Evolutionary conservation across 2,113 vertebrate species (phyloP), one percentile per base, ranked within the genome.

Genomic region (Trinectes maculatus): DNA sequence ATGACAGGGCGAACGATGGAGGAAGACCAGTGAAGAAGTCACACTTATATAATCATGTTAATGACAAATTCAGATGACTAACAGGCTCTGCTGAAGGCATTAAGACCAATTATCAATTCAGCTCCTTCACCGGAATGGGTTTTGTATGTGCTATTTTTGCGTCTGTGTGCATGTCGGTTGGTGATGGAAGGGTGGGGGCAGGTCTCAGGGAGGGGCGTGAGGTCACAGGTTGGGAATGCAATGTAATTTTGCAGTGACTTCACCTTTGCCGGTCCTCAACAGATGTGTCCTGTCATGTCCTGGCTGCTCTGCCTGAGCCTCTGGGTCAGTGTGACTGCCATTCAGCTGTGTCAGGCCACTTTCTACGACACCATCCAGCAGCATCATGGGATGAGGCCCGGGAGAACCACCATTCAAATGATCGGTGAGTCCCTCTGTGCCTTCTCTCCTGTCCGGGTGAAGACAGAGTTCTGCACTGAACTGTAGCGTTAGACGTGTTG

Each of bases 211-310:
- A 31, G 42, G 34, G 26, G 3, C 2, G 33, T 42, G 44, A 60
- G 74, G 67, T 80, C 67, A 79, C 7, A 68, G 43, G 51, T 80
- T 52, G 37, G 24, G 56, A 71, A 60, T 60, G 67, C 52, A 58
- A 71, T 84, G 74, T 62, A n/a, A 24, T 69, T 72, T 36, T 60
- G 54, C 25, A 18, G 84, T 93, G 86, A 92, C 87, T 89, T 40
- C 71, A 65, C 71, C 67, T 80, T 58, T 73, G 49, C 60, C 28
- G 58, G 47, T 84, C 62, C 57, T 60, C 7, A 82, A 94, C 95
- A 96, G 95, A 93, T 95, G 95, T 94, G 92, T 94, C 95, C 95
- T 93, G 94, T 96, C 90, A 98, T 96, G 96, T 96, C 95, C 92
- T 96, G 95, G 96, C 89, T 95, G 89, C 91, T 96, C 91, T 97